These are phyloP conservation scores for Melopsittacus undulatus DNA, from an alignment of 2,797 vertebrate species.

Conservation along the genomic window DNA sequence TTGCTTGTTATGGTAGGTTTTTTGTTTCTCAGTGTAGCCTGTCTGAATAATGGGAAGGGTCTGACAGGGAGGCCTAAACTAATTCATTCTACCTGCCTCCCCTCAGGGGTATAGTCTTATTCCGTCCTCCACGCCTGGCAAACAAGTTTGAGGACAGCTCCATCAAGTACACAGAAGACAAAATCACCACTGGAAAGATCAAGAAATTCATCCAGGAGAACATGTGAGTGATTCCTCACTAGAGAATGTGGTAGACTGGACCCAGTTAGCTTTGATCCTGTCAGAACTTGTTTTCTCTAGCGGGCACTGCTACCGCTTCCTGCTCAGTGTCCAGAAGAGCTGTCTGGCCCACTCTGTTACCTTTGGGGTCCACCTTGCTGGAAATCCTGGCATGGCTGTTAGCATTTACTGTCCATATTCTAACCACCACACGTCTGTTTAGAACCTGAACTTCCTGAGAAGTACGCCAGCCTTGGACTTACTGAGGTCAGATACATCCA, in stretches of 20 bases:
- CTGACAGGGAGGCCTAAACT: neutral
- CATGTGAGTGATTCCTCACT: slow-evolving; percentile 81
- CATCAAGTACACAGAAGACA: slow-evolving; percentile 83
- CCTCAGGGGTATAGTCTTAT: slow-evolving; percentile 87
- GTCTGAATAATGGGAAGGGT: neutral
- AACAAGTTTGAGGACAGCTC: slow-evolving; percentile 93
- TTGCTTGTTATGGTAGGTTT: neutral
- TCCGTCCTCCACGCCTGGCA: slow-evolving; percentile 85
- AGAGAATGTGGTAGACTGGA: neutral
- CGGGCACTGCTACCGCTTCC: neutral
- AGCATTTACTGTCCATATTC: neutral
- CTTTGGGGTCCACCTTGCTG: neutral
- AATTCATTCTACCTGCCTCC: neutral
- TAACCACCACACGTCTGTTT: neutral
- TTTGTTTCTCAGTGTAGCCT: neutral
- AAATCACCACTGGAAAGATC: slow-evolving; percentile 88
- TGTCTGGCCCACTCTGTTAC: neutral
- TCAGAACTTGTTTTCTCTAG: neutral
- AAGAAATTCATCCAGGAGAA: slow-evolving; percentile 96
- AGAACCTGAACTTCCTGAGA: neutral
- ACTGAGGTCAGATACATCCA: neutral
- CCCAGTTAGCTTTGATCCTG: neutral
- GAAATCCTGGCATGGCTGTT: neutral
- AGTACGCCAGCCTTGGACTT: neutral
- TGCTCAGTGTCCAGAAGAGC: neutral